A percentile compares a stretch with the other conserved stretches of the same genome.
These are phyloP conservation scores for Lathamus discolor DNA, from an alignment of 2,113 vertebrate genomes.

Conservation along the genomic window DNA sequence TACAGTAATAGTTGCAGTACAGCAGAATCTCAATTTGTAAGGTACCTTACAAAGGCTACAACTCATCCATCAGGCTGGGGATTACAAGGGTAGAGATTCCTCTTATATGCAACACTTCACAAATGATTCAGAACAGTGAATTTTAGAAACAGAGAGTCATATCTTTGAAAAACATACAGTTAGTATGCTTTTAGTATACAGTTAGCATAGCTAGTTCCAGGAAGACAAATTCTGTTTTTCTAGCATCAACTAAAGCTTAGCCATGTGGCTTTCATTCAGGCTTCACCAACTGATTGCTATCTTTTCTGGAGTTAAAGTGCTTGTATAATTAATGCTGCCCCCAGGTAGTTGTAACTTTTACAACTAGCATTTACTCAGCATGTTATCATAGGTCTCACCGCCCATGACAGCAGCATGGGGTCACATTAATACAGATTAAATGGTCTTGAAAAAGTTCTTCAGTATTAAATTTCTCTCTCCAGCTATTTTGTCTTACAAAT, in stretches of 20 bases:
- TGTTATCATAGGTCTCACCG: constrained; percentile 27
- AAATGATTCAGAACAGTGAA: background rate
- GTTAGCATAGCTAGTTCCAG: background rate
- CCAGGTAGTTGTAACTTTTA: constrained; percentile 17
- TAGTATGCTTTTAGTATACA: background rate
- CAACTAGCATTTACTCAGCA: constrained; percentile 34
- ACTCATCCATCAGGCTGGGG: background rate
- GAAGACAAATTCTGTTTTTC: background rate
- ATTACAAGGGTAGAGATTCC: background rate
- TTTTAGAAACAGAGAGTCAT: background rate
- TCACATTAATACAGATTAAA: constrained; percentile 45
- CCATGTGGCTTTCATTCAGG: constrained; percentile 2
- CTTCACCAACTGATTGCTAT: constrained; percentile 12
- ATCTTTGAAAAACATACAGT: background rate
- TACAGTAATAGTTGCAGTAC: background rate
- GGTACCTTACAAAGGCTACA: background rate
- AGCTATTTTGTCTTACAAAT: background rate
- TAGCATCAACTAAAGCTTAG: background rate
- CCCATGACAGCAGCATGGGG: constrained; percentile 5
- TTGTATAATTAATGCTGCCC: constrained; percentile 31
- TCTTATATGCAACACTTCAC: background rate
- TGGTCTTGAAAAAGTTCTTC: background rate
- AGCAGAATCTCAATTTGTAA: background rate
- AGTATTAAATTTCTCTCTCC: background rate
- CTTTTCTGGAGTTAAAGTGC: constrained; percentile 10